A percentile compares a stretch with the other conserved stretches of the same genome.
Conservation (phyloP, 1,140 invertebrate species). For the Megathymus violae region DNA sequence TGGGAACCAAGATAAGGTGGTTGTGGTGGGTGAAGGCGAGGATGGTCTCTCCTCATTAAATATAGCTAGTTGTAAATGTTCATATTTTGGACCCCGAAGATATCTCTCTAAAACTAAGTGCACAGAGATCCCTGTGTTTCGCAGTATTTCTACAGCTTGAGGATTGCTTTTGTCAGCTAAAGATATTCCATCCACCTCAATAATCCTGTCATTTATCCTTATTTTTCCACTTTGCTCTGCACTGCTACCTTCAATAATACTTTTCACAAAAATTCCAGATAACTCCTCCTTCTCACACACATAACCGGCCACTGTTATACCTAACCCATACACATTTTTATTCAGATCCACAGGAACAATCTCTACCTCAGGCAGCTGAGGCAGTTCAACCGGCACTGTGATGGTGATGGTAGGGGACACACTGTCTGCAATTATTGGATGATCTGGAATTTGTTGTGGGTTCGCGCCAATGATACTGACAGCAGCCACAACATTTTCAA, state of each 20-base stretch:
- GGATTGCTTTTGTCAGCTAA: slow-evolving; percentile 94
- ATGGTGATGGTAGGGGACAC: slow-evolving; percentile 76
- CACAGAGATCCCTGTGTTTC: slow-evolving; percentile 93
- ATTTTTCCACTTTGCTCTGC: slow-evolving; percentile 95
- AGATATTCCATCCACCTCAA: slow-evolving; percentile 92
- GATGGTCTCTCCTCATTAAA: slow-evolving; percentile 87
- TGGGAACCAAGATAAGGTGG: slow-evolving; percentile 89
- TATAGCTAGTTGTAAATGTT: slow-evolving; percentile 93
- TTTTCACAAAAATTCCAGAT: slow-evolving; percentile 98
- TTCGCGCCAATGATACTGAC: slow-evolving; percentile 78
- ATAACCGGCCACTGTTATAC: slow-evolving; percentile 88
- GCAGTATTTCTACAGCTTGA: slow-evolving; percentile 93
- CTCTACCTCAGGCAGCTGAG: slow-evolving; percentile 83
- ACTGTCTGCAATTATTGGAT: slow-evolving; percentile 71
- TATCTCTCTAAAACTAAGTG: slow-evolving; percentile 93
- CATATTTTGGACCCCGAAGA: slow-evolving; percentile 93
- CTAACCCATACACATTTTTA: slow-evolving; percentile 88
- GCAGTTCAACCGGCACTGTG: slow-evolving; percentile 72
- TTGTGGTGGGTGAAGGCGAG: slow-evolving; percentile 88
- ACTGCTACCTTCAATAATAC: slow-evolving; percentile 95
- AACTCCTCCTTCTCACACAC: slow-evolving; percentile 93
- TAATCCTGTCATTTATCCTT: slow-evolving; percentile 95
- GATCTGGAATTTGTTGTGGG: slow-evolving; percentile 76
- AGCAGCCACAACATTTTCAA: slow-evolving; percentile 69
- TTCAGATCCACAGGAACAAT: slow-evolving; percentile 85